Percentiles rank a stretch among this genome's conserved stretches.
Evolutionary conservation across 2,888 invertebrate genomes (phyloP).

Genomic region (Atherix ibis): DNA sequence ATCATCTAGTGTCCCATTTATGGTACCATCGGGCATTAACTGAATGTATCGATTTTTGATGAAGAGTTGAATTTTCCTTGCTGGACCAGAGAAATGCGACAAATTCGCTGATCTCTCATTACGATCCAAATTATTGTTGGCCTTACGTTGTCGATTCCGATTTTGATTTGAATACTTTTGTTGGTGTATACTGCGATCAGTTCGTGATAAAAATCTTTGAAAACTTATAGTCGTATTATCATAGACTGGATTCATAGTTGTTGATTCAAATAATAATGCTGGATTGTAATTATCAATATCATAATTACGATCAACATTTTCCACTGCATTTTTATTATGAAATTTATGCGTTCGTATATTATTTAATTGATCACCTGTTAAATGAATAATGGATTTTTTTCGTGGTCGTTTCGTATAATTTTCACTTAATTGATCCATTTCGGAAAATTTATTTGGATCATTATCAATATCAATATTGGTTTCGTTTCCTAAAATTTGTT

Average conservation of each 20-base stretch:
- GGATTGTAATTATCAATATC: slow-evolving; percentile 1
- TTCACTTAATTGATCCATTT: slow-evolving; percentile 2
- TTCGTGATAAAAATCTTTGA: slow-evolving; percentile 23
- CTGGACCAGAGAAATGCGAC: slow-evolving; percentile 63
- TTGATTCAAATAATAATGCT: neutral
- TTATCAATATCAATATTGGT: slow-evolving; percentile 1
- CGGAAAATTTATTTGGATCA: slow-evolving; percentile 3
- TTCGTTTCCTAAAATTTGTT: no score
- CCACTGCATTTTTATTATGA: slow-evolving; percentile 7
- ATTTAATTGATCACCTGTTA: slow-evolving; percentile 5
- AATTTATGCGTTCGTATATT: slow-evolving; percentile 7
- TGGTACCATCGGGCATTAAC: slow-evolving; percentile 67
- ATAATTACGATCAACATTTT: slow-evolving; percentile 4
- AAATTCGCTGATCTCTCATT: slow-evolving; percentile 60
- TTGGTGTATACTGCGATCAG: slow-evolving; percentile 28
- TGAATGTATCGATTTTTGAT: slow-evolving; percentile 71
- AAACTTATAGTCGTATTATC: slow-evolving; percentile 7
- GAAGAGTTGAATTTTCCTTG: slow-evolving; percentile 68
- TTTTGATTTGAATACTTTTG: slow-evolving; percentile 8
- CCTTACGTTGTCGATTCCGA: slow-evolving; percentile 22
- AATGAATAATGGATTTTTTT: slow-evolving; percentile 5
- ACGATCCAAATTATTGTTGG: slow-evolving; percentile 24
- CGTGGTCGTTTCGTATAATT: slow-evolving; percentile 7
- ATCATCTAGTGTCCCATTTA: slow-evolving; percentile 68
- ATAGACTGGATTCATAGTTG: slow-evolving; percentile 5